These are phyloP conservation scores for Anguilla megastoma DNA, from an alignment of 2,797 vertebrate species.

Conservation along the genomic window DNA sequence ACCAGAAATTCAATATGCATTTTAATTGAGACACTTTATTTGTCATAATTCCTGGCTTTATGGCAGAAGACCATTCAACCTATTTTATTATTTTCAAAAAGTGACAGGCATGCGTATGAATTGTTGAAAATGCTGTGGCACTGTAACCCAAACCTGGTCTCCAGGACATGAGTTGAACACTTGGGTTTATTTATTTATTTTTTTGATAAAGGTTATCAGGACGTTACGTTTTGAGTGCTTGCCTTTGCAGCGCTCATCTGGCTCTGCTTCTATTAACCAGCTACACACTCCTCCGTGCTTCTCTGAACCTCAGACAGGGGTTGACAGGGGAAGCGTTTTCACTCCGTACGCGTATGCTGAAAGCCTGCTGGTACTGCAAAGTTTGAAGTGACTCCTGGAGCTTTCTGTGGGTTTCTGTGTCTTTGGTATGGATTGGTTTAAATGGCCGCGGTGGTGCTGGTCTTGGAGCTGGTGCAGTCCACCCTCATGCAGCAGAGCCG, in stretches of 20 bases:
- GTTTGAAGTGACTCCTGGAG: constrained; percentile 3
- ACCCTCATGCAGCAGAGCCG: neutral
- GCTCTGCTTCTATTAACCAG: neutral
- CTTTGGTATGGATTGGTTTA: neutral
- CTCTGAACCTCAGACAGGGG: neutral
- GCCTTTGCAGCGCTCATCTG: neutral
- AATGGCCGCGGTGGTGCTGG: neutral
- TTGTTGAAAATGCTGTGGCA: neutral
- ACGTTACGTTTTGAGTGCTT: neutral
- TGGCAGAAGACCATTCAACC: neutral
- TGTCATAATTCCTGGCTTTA: neutral
- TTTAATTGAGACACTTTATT: neutral
- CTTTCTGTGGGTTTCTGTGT: neutral
- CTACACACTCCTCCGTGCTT: neutral
- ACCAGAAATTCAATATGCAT: neutral
- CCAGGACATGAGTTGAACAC: neutral
- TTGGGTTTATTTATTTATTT: neutral
- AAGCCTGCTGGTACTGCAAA: neutral
- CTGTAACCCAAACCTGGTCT: neutral
- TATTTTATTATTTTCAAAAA: neutral
- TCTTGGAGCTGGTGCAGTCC: neutral
- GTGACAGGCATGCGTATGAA: neutral
- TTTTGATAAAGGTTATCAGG: neutral
- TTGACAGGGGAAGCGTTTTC: neutral
- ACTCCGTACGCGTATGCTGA: neutral